Evolutionary conservation across 2,797 vertebrate genomes (phyloP), one percentile per base, ranked within the genome.

Genomic region (Cheirogaleus major): DNA sequence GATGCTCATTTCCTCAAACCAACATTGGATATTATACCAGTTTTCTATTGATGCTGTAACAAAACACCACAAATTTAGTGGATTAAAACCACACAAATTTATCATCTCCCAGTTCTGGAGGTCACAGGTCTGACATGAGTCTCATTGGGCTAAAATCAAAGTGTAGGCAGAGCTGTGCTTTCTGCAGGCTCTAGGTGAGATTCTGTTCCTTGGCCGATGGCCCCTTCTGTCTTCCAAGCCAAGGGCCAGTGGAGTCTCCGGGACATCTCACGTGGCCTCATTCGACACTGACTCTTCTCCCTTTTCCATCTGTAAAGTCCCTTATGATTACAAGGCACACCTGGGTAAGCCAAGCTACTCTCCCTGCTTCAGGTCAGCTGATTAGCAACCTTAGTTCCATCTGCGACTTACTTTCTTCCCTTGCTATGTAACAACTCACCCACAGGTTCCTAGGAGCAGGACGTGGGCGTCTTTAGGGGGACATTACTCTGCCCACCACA

Each of bases 201-300:
- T 1, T 9, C 2, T 67, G 30, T 15, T 55, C 41, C 32, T 13
- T n/a, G 65, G 52, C 35, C 20, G 0, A 0, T 20, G 7, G 8
- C 25, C 22, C n/a, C 30, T 52, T 57, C 78, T 20, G 1, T 45
- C 45, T 45, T 61, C 45, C 65, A 25, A 59, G 15, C 72, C 73
- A 43, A 32, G 12, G 50, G 8, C 75, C 22, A 3, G 17, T 22
- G 13, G 55, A 45, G 30, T 35, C 23, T 32, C 65, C 23, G 5
- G 30, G 61, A 69, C 23, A 9, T 67, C 61, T 43, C 22, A 9
- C 4, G 0, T 32, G 18, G 43, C 18, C 2, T 61, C 6, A 3
- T 5, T 30, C 12, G 17, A 92, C 20, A 35, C 41, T 2, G 41
- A 30, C 45, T 55, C 63, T 83, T 59, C 1, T 18, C 59, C 25